Evolutionary conservation across 2,888 invertebrate species (phyloP).

Genomic region (Smittia aterrima): DNA sequence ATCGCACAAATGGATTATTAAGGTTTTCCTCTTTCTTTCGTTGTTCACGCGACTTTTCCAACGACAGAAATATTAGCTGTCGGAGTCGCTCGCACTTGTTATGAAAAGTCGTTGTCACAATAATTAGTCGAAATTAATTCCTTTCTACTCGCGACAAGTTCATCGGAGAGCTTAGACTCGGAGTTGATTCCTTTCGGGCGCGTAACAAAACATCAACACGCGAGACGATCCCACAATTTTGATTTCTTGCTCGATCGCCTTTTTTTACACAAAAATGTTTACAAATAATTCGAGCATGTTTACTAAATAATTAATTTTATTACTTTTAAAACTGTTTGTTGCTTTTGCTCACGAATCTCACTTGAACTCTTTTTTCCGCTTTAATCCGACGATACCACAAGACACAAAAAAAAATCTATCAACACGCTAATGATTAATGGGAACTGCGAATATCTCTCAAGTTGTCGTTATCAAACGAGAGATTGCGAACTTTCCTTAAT

Average conservation of each 20-base stretch:
- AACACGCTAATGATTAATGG: not conserved
- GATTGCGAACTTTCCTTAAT: not conserved
- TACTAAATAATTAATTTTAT: constrained; percentile 43
- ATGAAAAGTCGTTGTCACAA: constrained; percentile 37
- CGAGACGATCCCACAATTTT: not conserved
- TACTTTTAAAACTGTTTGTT: constrained; percentile 34
- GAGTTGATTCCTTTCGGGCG: not conserved
- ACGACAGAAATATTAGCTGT: not conserved
- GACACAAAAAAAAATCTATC: not conserved
- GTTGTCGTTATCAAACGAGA: not conserved
- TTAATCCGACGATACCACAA: constrained; percentile 10
- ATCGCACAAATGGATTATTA: constrained; percentile 18
- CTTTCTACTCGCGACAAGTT: not conserved
- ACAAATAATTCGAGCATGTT: constrained; percentile 44
- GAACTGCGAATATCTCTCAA: not conserved
- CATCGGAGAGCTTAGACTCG: not conserved
- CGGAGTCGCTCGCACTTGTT: constrained; percentile 11
- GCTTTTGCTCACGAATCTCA: constrained; percentile 6
- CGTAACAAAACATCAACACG: constrained; percentile 14
- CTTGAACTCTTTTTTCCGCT: no score
- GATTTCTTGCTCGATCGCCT: constrained; percentile 28
- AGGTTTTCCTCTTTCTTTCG: not conserved
- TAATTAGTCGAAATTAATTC: constrained; percentile 35
- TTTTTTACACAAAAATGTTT: constrained; percentile 42
- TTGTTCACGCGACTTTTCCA: not conserved